Evolutionary conservation across 2,888 invertebrate species (phyloP), one percentile per base, ranked within the genome.

Genomic region (Polydrusus tereticollis): DNA sequence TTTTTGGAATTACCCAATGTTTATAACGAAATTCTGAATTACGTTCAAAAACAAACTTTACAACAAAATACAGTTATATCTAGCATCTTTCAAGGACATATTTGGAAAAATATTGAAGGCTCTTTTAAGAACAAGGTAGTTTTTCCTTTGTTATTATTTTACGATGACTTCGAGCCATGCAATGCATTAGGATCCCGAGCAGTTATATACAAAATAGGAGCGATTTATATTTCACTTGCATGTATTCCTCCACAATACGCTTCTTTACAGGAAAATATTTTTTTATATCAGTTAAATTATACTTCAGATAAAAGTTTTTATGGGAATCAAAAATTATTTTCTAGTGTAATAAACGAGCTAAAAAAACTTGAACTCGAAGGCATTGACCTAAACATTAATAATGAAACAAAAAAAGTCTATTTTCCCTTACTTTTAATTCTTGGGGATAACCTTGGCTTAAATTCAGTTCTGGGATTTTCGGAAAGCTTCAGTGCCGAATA

Each of bases 391-490:
- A 20, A 26, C 18, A 36, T 73, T n/a, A n/a, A n/a, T n/a, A n/a
- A 41, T 23, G 38, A 41, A 50, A 64, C 59, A 4, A 10, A 43
- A 18, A 43, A 58, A 59, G 29, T 73, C 8, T 74, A 72, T 64
- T 75, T 76, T 69, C 18, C 18, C 43, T 16, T 71, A 12, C 33
- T 41, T 21, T 29, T 74, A 23, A 62, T 75, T 36, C 14, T 76
- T 12, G 75, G 75, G n/a, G 76, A 76, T 47, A 75, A 75, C 38
- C 60, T 75, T 43, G 75, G 72, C 6, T 7, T 73, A 2, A 57
- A 75, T 58, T 60, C 69, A 20, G 57, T 75, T 12, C 26, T 73
- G 21, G 69, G 72, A 7, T 75, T 75, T 33, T 36, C 59, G n/a
- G 50, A 69, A 66, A 64, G 75, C 65, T 75, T 69, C 41, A 68